Percentiles rank a stretch among this genome's conserved stretches.
Evolutionary conservation across 2,797 vertebrate species (phyloP).

Genomic region (Galaxias olidus): DNA sequence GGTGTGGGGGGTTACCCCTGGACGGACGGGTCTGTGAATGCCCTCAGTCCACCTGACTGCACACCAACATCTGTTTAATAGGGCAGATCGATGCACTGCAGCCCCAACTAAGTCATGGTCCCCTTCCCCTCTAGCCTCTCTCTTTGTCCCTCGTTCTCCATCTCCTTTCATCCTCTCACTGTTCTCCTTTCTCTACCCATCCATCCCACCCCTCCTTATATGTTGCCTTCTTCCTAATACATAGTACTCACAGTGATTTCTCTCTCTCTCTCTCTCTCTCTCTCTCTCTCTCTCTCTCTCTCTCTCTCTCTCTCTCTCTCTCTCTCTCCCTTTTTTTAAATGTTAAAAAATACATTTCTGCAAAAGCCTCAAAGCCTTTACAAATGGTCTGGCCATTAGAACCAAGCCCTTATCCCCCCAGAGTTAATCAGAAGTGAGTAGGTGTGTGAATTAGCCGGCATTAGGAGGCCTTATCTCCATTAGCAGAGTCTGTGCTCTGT

Average conservation of each 20-base stretch:
- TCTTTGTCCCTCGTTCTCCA: background rate
- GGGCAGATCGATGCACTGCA: conserved; percentile 52
- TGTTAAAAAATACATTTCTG: too few relatives aligned
- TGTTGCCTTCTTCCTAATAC: too few relatives aligned
- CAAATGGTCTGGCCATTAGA: background rate
- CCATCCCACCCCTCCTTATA: background rate
- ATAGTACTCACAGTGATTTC: too few relatives aligned
- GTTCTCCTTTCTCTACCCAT: background rate
- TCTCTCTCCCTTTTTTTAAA: background rate
- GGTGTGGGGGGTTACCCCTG: background rate
- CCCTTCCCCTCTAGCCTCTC: background rate
- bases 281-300: conserved; percentile 28
- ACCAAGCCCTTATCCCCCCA: conserved; percentile 1
- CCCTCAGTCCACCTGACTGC: conserved; percentile 37
- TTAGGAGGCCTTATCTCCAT: conserved; percentile 13
- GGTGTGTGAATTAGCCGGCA: conserved; percentile 27
- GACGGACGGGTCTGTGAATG: background rate
- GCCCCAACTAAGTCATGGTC: conserved; percentile 48
- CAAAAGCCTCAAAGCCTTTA: too few relatives aligned
- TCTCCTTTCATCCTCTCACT: background rate
- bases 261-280: conserved; percentile 29
- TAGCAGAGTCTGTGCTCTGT: conserved; percentile 8
- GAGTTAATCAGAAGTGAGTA: conserved; percentile 18
- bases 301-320: conserved; percentile 2
- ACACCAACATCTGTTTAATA: conserved; percentile 39